Conservation (phyloP, 2,888 invertebrate genomes). For the Osedax frankpressi region DNA sequence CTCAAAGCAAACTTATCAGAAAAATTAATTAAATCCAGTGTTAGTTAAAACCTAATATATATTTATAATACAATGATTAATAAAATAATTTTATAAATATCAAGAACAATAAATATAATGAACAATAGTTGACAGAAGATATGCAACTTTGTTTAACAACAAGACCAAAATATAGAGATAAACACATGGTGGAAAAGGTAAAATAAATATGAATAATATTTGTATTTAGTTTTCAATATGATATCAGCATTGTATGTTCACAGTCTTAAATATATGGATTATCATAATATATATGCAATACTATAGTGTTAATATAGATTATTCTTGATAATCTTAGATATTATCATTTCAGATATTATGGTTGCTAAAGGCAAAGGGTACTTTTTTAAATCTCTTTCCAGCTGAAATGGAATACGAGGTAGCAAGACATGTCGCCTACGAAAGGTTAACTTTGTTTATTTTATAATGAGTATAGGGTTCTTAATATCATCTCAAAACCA, state of each 20-base stretch:
- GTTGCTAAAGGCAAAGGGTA: conserved; percentile 39
- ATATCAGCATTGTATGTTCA: too few species aligned
- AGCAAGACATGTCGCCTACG: conserved; percentile 38
- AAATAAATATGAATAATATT: too few species aligned
- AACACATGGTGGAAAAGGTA: background rate
- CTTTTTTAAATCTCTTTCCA: conserved; percentile 40
- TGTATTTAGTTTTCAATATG: too few species aligned
- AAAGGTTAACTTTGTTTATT: too few species aligned
- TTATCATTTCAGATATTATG: conserved; percentile 34
- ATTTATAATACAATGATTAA: background rate
- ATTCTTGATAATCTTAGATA: too few species aligned
- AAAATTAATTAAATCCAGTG: background rate
- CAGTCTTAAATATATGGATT: too few species aligned
- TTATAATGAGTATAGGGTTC: too few species aligned
- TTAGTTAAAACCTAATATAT: background rate
- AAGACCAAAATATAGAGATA: background rate
- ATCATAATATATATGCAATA: too few species aligned
- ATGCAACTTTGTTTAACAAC: background rate
- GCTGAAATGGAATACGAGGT: conserved; percentile 38
- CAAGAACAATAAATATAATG: too few species aligned
- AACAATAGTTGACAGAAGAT: background rate
- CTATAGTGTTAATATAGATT: too few species aligned
- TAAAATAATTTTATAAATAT: background rate
- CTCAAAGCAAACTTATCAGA: background rate
- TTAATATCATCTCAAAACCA: too few species aligned